Evolutionary conservation across 2,797 vertebrate species (phyloP).

Genomic region (Liparis tanakae): DNA sequence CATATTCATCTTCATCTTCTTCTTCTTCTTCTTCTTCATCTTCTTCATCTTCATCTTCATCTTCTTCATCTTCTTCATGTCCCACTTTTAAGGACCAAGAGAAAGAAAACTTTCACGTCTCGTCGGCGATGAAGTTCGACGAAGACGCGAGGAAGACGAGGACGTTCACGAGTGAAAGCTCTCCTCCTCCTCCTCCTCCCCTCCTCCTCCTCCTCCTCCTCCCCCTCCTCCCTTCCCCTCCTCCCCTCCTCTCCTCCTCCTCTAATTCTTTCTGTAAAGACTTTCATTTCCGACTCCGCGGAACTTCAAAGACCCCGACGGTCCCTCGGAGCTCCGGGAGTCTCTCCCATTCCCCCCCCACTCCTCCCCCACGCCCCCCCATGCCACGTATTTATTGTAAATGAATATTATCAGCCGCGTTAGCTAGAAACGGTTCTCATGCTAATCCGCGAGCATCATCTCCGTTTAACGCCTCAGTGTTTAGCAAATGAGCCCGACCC

Average conservation of each 20-base stretch:
- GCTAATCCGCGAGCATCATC: constrained; percentile 88
- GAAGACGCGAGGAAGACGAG: no score
- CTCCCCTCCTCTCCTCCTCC: constrained; percentile 47
- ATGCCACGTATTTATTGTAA: constrained; percentile 84
- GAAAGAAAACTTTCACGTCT: no score
- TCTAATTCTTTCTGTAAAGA: constrained; percentile 81
- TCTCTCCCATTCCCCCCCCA: constrained; percentile 56
- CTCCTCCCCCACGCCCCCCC: constrained; percentile 75
- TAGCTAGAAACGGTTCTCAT: constrained; percentile 85
- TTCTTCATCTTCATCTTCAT: no score
- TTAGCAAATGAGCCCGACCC: constrained; percentile 89
- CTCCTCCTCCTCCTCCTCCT: no score
- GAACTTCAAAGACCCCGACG: constrained; percentile 79
- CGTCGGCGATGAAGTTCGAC: no score
- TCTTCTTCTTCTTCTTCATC: no score
- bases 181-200: no score
- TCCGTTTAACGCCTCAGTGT: constrained; percentile 83
- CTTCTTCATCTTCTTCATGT: no score
- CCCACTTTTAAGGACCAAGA: no score
- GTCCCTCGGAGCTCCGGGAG: constrained; percentile 78
- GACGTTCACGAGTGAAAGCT: no score
- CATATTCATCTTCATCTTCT: no score
- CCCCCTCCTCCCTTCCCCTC: no score
- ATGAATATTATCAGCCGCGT: constrained; percentile 85
- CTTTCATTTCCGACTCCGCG: constrained; percentile 81